Conservation (phyloP, 2,797 vertebrate species). For the Oceanodroma leucorhoa region DNA sequence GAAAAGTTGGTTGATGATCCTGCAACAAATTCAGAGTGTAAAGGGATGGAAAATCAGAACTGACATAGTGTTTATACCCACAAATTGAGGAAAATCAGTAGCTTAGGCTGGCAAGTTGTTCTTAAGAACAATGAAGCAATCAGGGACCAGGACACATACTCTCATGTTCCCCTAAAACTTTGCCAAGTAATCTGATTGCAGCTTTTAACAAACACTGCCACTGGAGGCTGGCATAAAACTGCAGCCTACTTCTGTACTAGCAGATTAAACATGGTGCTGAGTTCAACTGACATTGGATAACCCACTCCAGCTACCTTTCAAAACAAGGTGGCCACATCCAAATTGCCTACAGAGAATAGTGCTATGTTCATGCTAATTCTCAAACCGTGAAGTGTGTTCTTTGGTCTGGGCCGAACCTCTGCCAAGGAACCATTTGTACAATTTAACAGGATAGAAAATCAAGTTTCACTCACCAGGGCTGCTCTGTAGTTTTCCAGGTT, state of each 20-base stretch:
- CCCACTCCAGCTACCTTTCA: neutral
- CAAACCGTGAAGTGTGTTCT: neutral
- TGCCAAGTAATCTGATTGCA: fast-evolving
- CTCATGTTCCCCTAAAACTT: neutral
- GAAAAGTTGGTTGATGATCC: neutral
- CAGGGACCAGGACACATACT: fast-evolving
- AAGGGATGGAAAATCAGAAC: neutral
- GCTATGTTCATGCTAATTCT: fast-evolving
- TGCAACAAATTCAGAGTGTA: neutral
- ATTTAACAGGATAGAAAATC: neutral
- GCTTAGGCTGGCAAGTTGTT: neutral
- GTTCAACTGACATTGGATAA: neutral
- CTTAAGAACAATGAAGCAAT: fast-evolving
- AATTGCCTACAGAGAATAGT: fast-evolving
- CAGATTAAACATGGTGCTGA: neutral
- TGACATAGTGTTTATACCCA: neutral
- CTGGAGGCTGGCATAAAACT: neutral
- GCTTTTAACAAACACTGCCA: neutral
- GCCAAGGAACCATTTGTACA: too few species aligned
- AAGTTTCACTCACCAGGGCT: neutral
- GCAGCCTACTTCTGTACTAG: neutral
- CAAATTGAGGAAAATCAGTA: neutral
- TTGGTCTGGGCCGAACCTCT: neutral
- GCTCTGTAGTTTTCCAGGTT: neutral
- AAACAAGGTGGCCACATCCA: neutral